phyloP scores from a whole-genome alignment of 2,888 invertebrate species.

The Helobdella robusta region DNA sequence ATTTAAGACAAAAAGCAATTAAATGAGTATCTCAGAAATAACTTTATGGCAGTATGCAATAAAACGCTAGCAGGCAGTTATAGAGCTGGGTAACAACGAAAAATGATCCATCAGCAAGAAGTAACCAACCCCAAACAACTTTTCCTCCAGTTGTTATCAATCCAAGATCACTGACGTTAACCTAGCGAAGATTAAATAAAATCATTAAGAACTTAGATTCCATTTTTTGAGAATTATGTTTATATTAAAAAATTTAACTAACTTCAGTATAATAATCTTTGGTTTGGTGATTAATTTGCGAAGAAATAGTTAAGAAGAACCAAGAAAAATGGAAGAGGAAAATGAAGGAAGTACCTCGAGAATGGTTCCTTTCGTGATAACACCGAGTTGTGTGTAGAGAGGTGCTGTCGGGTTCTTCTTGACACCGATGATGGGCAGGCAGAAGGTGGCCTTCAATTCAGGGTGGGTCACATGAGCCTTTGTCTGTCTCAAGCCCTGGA shows the following conservation, averaged over 20 bases:
- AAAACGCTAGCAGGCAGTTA: not conserved
- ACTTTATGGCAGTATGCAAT: not conserved
- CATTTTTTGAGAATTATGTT: not conserved
- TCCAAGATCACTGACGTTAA: constrained; percentile 95
- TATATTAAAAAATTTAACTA: not conserved
- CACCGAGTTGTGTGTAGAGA: constrained; percentile 91
- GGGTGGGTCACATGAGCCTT: constrained; percentile 99
- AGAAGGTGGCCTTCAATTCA: constrained; percentile 93
- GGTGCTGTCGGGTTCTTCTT: constrained; percentile 97
- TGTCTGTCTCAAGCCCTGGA: constrained; percentile 71
- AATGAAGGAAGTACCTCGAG: constrained; percentile 61
- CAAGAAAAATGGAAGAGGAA: not conserved
- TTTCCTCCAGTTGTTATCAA: constrained; percentile 96
- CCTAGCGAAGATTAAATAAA: constrained; percentile 36
- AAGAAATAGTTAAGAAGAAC: too few relatives aligned
- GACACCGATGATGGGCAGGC: constrained; percentile 91
- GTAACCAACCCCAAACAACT: constrained; percentile 79
- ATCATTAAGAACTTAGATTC: not conserved
- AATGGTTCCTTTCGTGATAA: constrained; percentile 95
- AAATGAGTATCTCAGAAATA: too few relatives aligned
- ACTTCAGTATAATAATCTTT: too few relatives aligned
- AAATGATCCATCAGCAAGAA: not conserved
- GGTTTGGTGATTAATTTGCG: too few relatives aligned
- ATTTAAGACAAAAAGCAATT: too few relatives aligned
- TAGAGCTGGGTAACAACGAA: not conserved